These are phyloP conservation scores for Brienomyrus brachyistius DNA, from an alignment of 2,113 vertebrate species.

Conservation along the genomic window DNA sequence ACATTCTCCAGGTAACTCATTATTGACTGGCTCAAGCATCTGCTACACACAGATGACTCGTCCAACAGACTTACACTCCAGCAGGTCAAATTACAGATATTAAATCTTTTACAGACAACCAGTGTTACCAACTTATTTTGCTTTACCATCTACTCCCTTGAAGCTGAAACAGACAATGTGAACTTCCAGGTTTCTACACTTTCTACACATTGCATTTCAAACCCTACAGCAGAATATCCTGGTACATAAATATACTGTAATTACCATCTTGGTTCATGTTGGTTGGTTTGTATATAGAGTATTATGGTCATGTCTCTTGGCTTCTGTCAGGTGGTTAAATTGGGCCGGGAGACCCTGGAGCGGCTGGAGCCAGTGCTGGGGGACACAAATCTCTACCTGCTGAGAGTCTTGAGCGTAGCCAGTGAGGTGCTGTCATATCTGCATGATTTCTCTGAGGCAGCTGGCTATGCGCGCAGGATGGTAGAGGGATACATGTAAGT, in stretches of 20 bases:
- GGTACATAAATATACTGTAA: neutral
- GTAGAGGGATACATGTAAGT: slow-evolving; percentile 85
- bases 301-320: neutral
- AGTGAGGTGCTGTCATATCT: slow-evolving; percentile 82
- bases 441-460: slow-evolving; percentile 75
- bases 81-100: neutral
- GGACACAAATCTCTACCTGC: slow-evolving; percentile 73
- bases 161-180: neutral
- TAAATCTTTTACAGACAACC: neutral
- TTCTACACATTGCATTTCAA: neutral
- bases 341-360: slow-evolving; percentile 73
- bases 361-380: slow-evolving; percentile 77
- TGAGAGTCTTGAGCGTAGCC: slow-evolving; percentile 69
- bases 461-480: slow-evolving; percentile 68
- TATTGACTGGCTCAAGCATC: neutral
- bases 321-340: slow-evolving; percentile 67
- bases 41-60: neutral
- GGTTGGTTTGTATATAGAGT: neutral
- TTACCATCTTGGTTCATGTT: neutral
- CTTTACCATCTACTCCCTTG: neutral
- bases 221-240: neutral
- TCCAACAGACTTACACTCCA: neutral
- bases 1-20: neutral
- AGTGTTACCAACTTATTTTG: neutral
- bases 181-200: neutral